Base-by-base conservation (phyloP, 2,113 vertebrate species). In the Fregetta grallaria region DNA sequence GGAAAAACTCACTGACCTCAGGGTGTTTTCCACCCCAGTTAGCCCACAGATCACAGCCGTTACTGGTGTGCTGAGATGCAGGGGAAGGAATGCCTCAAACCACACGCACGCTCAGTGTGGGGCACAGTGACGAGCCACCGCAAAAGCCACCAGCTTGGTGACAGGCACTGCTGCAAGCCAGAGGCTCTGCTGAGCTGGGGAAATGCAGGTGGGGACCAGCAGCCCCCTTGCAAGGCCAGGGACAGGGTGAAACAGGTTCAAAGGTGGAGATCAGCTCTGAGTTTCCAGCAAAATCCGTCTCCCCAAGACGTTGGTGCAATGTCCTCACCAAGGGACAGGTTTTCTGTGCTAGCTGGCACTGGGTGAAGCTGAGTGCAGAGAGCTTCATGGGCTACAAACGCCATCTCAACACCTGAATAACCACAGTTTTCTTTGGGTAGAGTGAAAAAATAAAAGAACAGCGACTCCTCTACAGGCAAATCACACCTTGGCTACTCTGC, bases 61-160 rank as follows among this genome's bases (percentile, higher is more conserved):
- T 10, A 9, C 40, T 36, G 76, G 26, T 19, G 62, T 50, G 58
- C 58, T 16, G 81, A 38, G 38, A 58, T 8, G 32, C 77, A 34
- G 19, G 62, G 29, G 59, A 45, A 50, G 72, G 56, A 36, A 44
- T 4, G 45, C 47, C n/a, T 32, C 18, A 9, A 26, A 38, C 20
- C 82, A 16, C 47, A n/a, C 1, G 16, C 11, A 6, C 0, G 11
- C 36, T 44, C 36, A 13, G 30, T 8, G 1, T 6, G 45, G n/a
- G 30, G 5, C 55, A n/a, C 0, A 1, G 30, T 16, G 77, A 56
- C 1, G 1, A n/a, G 30, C 34, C 40, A 8, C 21, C 1, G 0
- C 40, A 10, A 36, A 30, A 52, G 36, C 22, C 49, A 18, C 15
- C n/a, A 29, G 38, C 47, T 29, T 6, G 11, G 59, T 21, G 65